Base-by-base conservation (phyloP, 1,140 invertebrate genomes). In the Laupala kohalensis region DNA sequence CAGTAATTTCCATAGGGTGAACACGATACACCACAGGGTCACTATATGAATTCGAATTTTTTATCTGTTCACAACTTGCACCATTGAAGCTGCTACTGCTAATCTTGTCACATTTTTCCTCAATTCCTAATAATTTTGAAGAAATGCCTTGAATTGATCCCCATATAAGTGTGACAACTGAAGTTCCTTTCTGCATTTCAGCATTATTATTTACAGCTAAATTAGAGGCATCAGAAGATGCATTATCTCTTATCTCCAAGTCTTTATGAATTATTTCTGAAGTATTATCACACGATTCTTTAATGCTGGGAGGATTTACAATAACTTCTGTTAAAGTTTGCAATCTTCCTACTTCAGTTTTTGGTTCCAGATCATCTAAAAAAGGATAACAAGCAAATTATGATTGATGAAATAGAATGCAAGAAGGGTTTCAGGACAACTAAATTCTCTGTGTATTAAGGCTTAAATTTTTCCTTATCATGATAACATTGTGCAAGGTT, bases 281-380 rank as follows among this genome's bases (percentile, higher is more conserved):
- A 53, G 37, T 4, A 19, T 25, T n/a, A 66, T n/a, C 65, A 13
- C 13, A n/a, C 13, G 26, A 30, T 27, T 25, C 1, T 0, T 15
- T 25, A 4, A 23, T 15, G 6, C 6, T 26, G 6, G 71, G 67
- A 25, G 71, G 30, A 25, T 64, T 23, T 13, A 72, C 28, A 5
- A 69, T 29, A 6, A 72, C 29, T n/a, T 72, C 71, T 26, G 71
- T 37, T 6, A 68, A 62, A 0, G 71, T 64, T 23, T 72, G 28
- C 71, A 72, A 26, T 4, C 67, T 24, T 4, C 71, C 71, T 25
- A 67, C 28, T 68, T n/a, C 24, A 69, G 12, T 29, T 19, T 62
- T 37, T 53, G 71, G 65, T 5, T 72, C 65, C 4, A 72, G 4
- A 25, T 24, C 29, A 64, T 72, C 71, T 72, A 65, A 68, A 68